Percentiles rank a stretch among this genome's conserved stretches.
Conservation (phyloP, 2,888 invertebrate genomes). For the Syrphus vitripennis region DNA sequence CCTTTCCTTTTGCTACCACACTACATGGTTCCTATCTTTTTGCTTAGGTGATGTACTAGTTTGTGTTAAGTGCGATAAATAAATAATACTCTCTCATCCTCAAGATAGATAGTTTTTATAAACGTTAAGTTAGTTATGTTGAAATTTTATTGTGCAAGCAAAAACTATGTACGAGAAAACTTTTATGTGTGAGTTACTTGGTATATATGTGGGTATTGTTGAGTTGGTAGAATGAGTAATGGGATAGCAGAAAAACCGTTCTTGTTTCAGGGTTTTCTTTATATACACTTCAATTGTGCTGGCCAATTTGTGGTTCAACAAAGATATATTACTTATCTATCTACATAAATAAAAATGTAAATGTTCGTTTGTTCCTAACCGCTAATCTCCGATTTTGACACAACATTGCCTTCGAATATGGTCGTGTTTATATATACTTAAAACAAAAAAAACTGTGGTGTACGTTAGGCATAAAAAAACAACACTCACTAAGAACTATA, state of each 20-base stretch:
- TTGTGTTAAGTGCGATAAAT: constrained; percentile 40
- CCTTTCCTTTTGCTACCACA: constrained; percentile 10
- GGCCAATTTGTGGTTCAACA: constrained; percentile 39
- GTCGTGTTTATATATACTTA: no score
- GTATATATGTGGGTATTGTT: not conserved
- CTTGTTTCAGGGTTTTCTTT: not conserved
- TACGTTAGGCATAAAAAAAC: no score
- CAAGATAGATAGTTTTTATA: constrained; percentile 54
- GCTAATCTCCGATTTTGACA: no score
- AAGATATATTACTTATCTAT: constrained; percentile 28
- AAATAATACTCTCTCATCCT: constrained; percentile 40
- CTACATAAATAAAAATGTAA: no score
- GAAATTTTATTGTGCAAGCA: constrained; percentile 52
- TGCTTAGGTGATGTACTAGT: constrained; percentile 17
- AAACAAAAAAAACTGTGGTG: no score
- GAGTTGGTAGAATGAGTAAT: constrained; percentile 23
- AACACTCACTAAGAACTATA: no score
- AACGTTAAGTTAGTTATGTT: constrained; percentile 47
- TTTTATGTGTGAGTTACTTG: constrained; percentile 5
- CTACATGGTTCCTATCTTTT: not conserved
- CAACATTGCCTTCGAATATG: no score
- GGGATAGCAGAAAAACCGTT: not conserved
- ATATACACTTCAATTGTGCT: constrained; percentile 9
- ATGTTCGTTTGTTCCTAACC: no score
- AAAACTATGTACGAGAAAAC: constrained; percentile 16